These are phyloP conservation scores for Phengaris alcon DNA, from an alignment of 2,888 invertebrate species.

Conservation along the genomic window DNA sequence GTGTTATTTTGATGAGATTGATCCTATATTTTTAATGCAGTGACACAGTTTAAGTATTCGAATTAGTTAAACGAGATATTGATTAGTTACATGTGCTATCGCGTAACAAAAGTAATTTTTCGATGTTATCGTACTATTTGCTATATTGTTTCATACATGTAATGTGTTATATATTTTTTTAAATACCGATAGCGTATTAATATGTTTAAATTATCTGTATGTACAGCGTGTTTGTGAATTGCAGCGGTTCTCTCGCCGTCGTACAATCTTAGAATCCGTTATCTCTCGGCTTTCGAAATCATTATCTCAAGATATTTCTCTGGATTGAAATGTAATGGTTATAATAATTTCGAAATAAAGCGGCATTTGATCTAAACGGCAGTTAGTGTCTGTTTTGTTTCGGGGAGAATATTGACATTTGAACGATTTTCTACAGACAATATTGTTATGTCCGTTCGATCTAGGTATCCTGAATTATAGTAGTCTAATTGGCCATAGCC, in stretches of 20 bases:
- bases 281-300: not conserved
- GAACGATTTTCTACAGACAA: no score
- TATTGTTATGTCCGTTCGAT: no score
- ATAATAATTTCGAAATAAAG: no score
- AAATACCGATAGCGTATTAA: not conserved
- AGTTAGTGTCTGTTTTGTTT: no score
- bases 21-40: no score
- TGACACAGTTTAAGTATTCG: no score
- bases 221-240: not conserved
- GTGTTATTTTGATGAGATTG: not conserved
- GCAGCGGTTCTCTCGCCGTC: not conserved
- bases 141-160: not conserved
- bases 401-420: no score
- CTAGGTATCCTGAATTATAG: no score
- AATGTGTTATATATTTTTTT: not conserved
- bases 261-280: conserved; percentile 16
- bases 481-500: no score
- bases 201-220: not conserved
- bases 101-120: not conserved
- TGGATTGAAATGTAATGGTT: not conserved
- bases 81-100: not conserved
- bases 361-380: no score
- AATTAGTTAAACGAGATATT: no score
- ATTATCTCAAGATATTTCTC: not conserved
- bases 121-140: not conserved